A percentile compares a stretch with the other conserved stretches of the same genome.
Evolutionary conservation across 2,113 vertebrate species (phyloP).

Genomic region (Connochaetes taurinus): DNA sequence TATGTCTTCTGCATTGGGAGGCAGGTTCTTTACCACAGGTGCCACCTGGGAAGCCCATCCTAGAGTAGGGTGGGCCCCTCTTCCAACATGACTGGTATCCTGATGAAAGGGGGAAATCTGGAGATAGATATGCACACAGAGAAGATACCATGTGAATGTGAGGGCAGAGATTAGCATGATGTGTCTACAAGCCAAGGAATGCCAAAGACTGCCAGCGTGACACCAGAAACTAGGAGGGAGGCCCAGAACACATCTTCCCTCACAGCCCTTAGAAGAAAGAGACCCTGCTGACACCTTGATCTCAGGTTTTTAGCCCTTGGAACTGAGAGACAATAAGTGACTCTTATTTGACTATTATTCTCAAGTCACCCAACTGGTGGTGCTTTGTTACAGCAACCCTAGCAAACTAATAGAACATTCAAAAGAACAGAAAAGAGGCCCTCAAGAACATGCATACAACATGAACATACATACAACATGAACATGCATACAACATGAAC

Average conservation of each 20-base stretch:
- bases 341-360: not conserved
- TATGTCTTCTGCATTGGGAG: not conserved
- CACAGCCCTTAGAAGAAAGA: not conserved
- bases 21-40: not conserved
- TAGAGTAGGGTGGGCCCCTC: not conserved
- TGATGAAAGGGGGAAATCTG: not conserved
- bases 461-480: not conserved
- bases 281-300: not conserved
- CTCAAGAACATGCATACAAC: not conserved
- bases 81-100: not conserved
- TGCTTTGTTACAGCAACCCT: not conserved
- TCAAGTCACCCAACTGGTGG: not conserved
- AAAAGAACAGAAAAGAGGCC: not conserved
- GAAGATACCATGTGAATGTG: not conserved
- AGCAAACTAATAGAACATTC: not conserved
- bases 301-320: not conserved
- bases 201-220: not conserved
- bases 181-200: not conserved
- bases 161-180: not conserved
- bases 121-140: not conserved
- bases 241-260: not conserved
- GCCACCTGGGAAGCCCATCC: not conserved
- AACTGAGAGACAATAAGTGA: not conserved
- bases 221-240: not conserved
- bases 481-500: not conserved